phyloP scores from a whole-genome alignment of 2,797 vertebrate genomes.

The Manis javanica region DNA sequence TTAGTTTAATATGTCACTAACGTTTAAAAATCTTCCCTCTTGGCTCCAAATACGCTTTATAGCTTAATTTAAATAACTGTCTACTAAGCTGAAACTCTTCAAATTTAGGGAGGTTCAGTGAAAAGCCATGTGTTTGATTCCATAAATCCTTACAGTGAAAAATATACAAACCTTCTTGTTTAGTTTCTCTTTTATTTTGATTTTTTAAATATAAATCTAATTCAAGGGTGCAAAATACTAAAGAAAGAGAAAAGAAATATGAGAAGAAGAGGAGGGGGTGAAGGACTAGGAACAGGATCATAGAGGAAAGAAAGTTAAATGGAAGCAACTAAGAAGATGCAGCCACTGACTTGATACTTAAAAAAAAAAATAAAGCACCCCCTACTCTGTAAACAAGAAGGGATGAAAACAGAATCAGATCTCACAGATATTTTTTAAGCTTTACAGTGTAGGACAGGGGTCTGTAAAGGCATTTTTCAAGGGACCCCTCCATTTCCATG shows the following conservation, averaged over 20 bases:
- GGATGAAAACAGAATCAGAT: not conserved
- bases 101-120: constrained; percentile 6
- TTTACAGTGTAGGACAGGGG: not conserved
- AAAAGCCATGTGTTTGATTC: not conserved
- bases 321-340: not conserved
- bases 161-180: not conserved
- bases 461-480: not conserved
- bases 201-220: not conserved
- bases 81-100: not conserved
- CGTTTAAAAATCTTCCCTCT: not conserved
- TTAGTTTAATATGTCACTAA: not conserved
- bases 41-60: not conserved
- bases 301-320: not conserved
- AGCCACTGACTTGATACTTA: not conserved
- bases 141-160: not conserved
- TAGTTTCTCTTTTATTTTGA: constrained; percentile 18
- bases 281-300: not conserved
- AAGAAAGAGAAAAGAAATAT: not conserved
- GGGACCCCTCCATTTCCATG: not conserved
- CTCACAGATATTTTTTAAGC: not conserved
- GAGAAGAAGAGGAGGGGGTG: not conserved
- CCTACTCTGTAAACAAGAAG: not conserved
- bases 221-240: not conserved
- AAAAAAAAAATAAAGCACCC: not conserved
- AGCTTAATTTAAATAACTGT: not conserved